Base-by-base conservation (phyloP, 2,113 vertebrate genomes). In the Podarcis raffonei region DNA sequence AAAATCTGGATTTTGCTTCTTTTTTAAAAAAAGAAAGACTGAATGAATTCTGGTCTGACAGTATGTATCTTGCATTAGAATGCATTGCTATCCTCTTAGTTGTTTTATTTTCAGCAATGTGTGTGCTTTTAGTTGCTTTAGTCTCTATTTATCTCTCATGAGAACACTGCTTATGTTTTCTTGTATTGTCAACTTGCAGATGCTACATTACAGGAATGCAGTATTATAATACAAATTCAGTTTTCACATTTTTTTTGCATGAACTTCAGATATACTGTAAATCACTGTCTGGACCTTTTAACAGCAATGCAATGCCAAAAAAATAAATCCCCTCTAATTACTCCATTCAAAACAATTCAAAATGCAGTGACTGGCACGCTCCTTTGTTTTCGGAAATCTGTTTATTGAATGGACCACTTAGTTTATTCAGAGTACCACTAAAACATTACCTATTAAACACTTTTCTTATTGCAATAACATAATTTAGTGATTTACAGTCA, bases 141-240 rank as follows among this genome's bases (percentile, higher is more conserved):
- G 95, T 97, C 97, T 97, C 96, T 97, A 97, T 97, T 97, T 98
- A 97, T 97, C 97, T 98, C 98, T 97, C 88, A 90, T 95, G 87
- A 97, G 92, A 96, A 92, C 94, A 96, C 95, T 96, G 94, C 95
- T 96, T 96, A 20, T 96, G 94, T 97, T 95, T 97, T 97, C 96
- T 96, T 97, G 87, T 97, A 97, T 97, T 99, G 98, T 99, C 99
- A 99, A 99, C 98, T 99, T 99, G 99, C 99, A 99, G 97, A 98
- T 98, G 97, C 98, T 97, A 96, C 86, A 89, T 97, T 96, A 89
- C 97, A 97, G 97, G 95, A 97, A 97, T 96, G 95, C 92, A 93
- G 92, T 97, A 97, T 97, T 97, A 97, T 95, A 96, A 94, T 95
- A 95, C 96, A 91, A 94, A 93, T 92, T 95, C 91, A 96, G 90